A percentile compares a stretch with the other conserved stretches of the same genome.
Conservation (phyloP, 2,888 invertebrate species). For the Drosophila diplacantha region DNA sequence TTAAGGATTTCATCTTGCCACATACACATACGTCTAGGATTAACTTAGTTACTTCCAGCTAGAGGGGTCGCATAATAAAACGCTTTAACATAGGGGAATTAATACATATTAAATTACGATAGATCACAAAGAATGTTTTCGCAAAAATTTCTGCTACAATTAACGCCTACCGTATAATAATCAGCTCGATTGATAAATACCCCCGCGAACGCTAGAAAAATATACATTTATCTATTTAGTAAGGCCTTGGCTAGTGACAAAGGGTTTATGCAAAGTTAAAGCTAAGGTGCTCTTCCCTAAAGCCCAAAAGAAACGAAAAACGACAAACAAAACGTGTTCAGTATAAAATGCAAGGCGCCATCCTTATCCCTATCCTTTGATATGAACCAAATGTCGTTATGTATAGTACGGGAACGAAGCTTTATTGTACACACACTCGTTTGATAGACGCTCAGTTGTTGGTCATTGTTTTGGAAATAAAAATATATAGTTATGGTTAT, state of each 20-base stretch:
- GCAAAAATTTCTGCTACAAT: conserved; percentile 66
- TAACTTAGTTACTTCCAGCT: conserved; percentile 27
- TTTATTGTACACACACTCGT: conserved; percentile 52
- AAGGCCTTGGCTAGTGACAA: conserved; percentile 52
- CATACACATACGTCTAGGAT: conserved; percentile 20
- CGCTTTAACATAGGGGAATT: conserved; percentile 40
- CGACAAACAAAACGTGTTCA: conserved; percentile 11
- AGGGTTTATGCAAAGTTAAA: conserved; percentile 46
- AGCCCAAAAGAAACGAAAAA: conserved; percentile 41
- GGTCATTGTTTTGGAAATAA: conserved; percentile 51
- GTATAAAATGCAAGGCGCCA: conserved; percentile 22
- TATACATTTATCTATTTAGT: conserved; percentile 50
- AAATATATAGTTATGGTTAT: conserved; percentile 33
- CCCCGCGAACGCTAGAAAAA: conserved; percentile 56
- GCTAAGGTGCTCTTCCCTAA: conserved; percentile 48
- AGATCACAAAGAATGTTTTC: conserved; percentile 65
- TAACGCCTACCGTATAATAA: conserved; percentile 48
- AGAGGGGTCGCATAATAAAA: conserved; percentile 20
- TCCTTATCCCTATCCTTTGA: conserved; percentile 16
- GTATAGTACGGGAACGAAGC: conserved; percentile 42
- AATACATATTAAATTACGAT: conserved; percentile 61
- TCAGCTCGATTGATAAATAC: conserved; percentile 35
- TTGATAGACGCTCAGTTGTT: conserved; percentile 56
- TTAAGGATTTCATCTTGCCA: conserved; percentile 30
- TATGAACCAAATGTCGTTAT: conserved; percentile 27